phyloP scores from a whole-genome alignment of 30 jellyfish, hydroid and myxozoan genomes.

The Pelagia noctiluca region DNA sequence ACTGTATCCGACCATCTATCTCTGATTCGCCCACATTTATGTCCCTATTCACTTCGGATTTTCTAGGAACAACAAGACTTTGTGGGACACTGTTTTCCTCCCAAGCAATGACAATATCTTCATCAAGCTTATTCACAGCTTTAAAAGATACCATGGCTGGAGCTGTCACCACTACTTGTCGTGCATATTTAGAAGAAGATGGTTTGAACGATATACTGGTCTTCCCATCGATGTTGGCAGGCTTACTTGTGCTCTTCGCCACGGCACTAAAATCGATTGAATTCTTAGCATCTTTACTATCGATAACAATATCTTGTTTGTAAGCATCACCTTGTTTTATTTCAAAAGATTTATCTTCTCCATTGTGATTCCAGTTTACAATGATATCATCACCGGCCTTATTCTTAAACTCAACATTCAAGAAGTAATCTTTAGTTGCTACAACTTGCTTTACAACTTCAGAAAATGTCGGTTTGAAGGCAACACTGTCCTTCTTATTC shows the following conservation, averaged over 20 bases:
- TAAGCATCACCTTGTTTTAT: slow-evolving; percentile 21
- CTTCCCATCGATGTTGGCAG: slow-evolving; percentile 26
- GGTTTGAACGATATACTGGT: neutral
- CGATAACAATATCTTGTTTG: neutral
- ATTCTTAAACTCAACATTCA: slow-evolving; percentile 37
- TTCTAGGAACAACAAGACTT: neutral
- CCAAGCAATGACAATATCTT: neutral
- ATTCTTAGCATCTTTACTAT: slow-evolving; percentile 1
- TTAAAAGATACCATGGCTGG: neutral
- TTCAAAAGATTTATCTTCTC: neutral
- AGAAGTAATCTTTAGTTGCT: slow-evolving; percentile 27
- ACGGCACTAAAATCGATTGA: slow-evolving; percentile 40
- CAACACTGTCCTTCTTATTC: slow-evolving; percentile 18
- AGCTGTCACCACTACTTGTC: neutral
- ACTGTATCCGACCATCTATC: neutral
- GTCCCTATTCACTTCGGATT: neutral
- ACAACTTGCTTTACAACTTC: neutral
- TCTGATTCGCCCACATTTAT: neutral
- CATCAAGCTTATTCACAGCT: neutral
- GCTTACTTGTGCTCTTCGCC: slow-evolving; percentile 2
- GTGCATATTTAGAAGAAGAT: neutral
- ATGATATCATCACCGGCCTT: slow-evolving; percentile 23
- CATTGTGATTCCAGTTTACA: slow-evolving; percentile 24
- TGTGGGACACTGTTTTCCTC: neutral
- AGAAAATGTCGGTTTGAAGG: neutral